These are phyloP conservation scores for Brienomyrus longianalis DNA, from an alignment of 2,113 vertebrate genomes.

Conservation along the genomic window DNA sequence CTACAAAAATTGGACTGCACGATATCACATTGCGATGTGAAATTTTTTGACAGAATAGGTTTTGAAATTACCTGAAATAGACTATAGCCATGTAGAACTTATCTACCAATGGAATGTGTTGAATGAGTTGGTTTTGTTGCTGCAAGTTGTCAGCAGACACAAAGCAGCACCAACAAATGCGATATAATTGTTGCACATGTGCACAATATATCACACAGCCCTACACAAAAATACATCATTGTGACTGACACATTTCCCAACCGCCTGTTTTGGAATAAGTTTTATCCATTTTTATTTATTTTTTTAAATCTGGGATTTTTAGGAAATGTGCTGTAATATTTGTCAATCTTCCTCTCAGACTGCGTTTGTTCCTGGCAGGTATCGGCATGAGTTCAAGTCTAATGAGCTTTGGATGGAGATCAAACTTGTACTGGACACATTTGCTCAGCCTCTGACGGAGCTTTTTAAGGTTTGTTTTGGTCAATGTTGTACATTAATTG, in stretches of 20 bases:
- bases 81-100: background rate
- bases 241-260: background rate
- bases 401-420: constrained; percentile 96
- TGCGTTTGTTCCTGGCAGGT: constrained; percentile 58
- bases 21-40: background rate
- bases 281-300: background rate
- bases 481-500: background rate
- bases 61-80: background rate
- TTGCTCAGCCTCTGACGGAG: constrained; percentile 89
- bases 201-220: background rate
- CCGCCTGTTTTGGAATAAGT: background rate
- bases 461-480: constrained; percentile 83
- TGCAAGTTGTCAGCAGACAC: background rate
- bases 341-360: background rate
- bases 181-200: background rate
- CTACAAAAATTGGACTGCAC: background rate
- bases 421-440: constrained; percentile 92
- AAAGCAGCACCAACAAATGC: background rate
- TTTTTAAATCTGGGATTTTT: background rate
- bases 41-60: background rate
- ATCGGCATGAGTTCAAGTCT: constrained; percentile 97
- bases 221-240: background rate
- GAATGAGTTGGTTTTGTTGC: background rate
- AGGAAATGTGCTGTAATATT: background rate
- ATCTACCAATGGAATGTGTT: background rate